phyloP scores from a whole-genome alignment of 2,113 vertebrate genomes.

The Raphicerus campestris region DNA sequence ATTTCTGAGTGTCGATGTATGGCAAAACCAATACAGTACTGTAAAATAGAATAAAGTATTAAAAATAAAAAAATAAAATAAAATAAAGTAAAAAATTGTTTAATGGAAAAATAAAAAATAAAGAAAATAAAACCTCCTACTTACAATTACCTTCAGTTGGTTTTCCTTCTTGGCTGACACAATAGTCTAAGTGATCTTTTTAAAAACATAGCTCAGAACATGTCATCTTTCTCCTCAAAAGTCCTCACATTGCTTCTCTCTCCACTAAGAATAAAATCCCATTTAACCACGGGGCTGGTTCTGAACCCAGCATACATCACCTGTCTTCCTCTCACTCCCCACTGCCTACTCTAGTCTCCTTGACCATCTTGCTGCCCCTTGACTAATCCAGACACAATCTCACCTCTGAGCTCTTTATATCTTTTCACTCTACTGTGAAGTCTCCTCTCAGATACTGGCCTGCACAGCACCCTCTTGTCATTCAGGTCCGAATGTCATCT shows the following conservation, averaged over 20 bases:
- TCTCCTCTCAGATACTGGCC: background rate
- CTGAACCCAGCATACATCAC: background rate
- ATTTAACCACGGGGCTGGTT: fast-evolving
- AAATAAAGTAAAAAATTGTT: no score
- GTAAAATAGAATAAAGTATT: no score
- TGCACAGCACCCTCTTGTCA: background rate
- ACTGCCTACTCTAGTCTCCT: background rate
- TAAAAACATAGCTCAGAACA: background rate
- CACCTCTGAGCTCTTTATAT: background rate
- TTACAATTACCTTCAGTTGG: background rate
- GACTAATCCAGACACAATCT: background rate
- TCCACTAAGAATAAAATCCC: background rate
- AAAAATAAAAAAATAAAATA: no score
- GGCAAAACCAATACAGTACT: no score
- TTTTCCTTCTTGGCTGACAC: background rate
- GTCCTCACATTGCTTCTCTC: background rate
- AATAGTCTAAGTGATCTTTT: background rate
- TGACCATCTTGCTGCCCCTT: no score
- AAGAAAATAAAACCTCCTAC: background rate
- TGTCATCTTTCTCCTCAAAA: background rate
- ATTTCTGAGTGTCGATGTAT: no score
- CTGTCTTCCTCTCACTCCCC: no score
- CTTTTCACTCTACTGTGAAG: background rate
- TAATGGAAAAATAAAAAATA: no score
- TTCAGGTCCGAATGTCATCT: background rate